Evolutionary conservation across 2,888 invertebrate genomes (phyloP).

Genomic region (Brachyptera putata): DNA sequence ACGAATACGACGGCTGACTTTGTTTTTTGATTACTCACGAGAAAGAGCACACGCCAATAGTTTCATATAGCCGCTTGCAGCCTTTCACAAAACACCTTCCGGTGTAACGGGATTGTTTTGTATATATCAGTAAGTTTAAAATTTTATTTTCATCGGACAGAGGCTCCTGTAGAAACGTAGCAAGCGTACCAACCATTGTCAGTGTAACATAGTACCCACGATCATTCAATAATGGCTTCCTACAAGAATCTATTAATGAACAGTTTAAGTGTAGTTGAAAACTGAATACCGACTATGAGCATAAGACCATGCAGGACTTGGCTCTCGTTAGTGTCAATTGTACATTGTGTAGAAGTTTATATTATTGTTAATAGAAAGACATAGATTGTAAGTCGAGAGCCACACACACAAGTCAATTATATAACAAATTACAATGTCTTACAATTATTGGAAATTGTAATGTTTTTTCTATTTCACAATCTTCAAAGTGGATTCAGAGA

Average conservation of each 20-base stretch:
- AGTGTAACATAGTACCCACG: too few species aligned
- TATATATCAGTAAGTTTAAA: too few species aligned
- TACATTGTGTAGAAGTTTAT: background rate
- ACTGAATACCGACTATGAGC: background rate
- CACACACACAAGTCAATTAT: constrained; percentile 29
- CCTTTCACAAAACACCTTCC: too few species aligned
- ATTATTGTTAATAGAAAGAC: background rate
- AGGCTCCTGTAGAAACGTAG: too few species aligned
- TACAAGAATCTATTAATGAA: constrained; percentile 4
- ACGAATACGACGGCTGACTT: too few species aligned
- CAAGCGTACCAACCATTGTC: too few species aligned
- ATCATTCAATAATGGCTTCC: background rate
- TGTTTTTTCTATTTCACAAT: constrained; percentile 22
- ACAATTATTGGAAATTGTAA: constrained; percentile 21
- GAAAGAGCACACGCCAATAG: too few species aligned
- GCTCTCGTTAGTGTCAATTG: background rate
- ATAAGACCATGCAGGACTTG: background rate
- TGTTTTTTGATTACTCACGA: too few species aligned
- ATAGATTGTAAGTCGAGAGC: constrained; percentile 1
- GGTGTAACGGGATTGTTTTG: too few species aligned
- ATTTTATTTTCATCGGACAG: too few species aligned
- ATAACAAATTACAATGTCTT: constrained; percentile 7
- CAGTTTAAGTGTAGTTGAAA: constrained; percentile 1
- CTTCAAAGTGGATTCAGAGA: background rate
- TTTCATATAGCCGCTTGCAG: too few species aligned